phyloP scores from a whole-genome alignment of 2,888 invertebrate genomes.

The Ormyrus labotus region DNA sequence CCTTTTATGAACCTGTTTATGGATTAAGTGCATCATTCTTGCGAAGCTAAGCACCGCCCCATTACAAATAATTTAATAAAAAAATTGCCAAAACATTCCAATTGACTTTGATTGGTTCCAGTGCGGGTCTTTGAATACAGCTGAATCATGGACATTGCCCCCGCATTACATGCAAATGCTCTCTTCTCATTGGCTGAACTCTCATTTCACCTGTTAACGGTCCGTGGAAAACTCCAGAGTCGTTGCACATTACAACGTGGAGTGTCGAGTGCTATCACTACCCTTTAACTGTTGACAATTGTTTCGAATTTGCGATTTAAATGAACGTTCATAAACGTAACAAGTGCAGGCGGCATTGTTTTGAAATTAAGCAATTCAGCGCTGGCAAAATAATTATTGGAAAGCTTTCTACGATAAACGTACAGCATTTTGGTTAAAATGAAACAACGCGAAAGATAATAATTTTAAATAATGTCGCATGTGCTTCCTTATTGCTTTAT shows the following conservation, averaged over 20 bases:
- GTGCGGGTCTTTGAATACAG: neutral
- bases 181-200: constrained; percentile 14
- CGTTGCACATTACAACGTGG: neutral
- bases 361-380: no score
- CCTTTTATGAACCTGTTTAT: constrained; percentile 2
- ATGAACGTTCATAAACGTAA: neutral
- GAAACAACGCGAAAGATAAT: no score
- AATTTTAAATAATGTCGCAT: no score
- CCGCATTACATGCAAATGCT: constrained; percentile 7
- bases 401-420: no score
- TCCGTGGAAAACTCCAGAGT: neutral
- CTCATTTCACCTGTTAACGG: constrained; percentile 13
- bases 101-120: constrained; percentile 35
- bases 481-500: neutral
- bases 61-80: constrained; percentile 5
- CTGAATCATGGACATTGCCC: constrained; percentile 31
- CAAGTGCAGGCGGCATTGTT: no score
- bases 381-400: no score
- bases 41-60: neutral
- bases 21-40: neutral
- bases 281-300: no score
- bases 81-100: constrained; percentile 30
- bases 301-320: neutral
- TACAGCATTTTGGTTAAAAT: no score
- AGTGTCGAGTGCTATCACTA: neutral